A percentile compares a stretch with the other conserved stretches of the same genome.
These are phyloP conservation scores for Tautogolabrus adspersus DNA, from an alignment of 2,113 vertebrate species.

Conservation along the genomic window DNA sequence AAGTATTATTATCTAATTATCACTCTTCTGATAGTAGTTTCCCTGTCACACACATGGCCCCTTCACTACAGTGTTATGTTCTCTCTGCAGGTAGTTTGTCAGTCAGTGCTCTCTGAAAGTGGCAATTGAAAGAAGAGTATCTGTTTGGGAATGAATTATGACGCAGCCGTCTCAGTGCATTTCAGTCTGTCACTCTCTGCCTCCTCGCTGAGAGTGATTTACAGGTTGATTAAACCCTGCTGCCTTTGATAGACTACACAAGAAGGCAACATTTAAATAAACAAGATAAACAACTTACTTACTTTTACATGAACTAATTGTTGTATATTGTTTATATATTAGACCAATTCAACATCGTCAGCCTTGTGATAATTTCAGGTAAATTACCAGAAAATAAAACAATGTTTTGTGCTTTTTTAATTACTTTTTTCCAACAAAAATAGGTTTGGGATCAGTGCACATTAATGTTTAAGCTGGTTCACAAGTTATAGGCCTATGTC, in stretches of 20 bases:
- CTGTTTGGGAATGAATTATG: background rate
- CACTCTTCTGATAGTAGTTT: background rate
- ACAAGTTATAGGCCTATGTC: too few relatives aligned
- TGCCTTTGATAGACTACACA: background rate
- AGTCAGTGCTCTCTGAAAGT: background rate
- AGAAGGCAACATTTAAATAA: background rate
- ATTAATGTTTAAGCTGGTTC: too few relatives aligned
- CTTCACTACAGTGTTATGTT: background rate
- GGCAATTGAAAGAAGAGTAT: background rate
- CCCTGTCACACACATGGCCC: background rate
- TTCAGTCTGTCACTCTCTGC: background rate
- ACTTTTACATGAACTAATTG: background rate
- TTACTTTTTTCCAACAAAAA: too few relatives aligned
- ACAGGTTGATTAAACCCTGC: conserved; percentile 10
- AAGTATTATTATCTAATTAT: background rate
- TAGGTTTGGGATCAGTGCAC: too few relatives aligned
- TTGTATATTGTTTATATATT: background rate
- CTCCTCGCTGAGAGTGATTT: background rate
- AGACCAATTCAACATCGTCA: too few relatives aligned
- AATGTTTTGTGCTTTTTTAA: too few relatives aligned
- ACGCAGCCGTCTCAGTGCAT: background rate
- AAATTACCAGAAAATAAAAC: too few relatives aligned
- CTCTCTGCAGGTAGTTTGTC: background rate
- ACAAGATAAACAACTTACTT: background rate
- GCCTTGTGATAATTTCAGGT: too few relatives aligned